Percentiles rank a stretch among this genome's conserved stretches.
These are phyloP conservation scores for Teleogryllus occipitalis DNA, from an alignment of 1,140 invertebrate species.

Conservation along the genomic window DNA sequence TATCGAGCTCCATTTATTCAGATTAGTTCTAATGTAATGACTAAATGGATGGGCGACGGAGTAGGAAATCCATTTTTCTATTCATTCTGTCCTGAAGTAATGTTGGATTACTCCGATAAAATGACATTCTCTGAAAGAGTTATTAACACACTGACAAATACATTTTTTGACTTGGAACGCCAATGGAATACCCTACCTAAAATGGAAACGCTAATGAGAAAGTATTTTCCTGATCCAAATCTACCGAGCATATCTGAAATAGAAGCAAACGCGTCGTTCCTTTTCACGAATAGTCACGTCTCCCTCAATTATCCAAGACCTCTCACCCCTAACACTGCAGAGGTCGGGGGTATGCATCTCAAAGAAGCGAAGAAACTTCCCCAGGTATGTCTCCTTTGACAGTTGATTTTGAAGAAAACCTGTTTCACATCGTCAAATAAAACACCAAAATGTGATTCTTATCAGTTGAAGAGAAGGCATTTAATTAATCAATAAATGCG, in stretches of 20 bases:
- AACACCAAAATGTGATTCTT: no score
- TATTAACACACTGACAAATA: background rate
- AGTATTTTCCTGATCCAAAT: constrained; percentile 18
- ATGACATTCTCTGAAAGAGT: constrained; percentile 32
- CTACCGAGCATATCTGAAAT: constrained; percentile 30
- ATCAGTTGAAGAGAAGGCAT: no score
- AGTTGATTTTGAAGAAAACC: no score
- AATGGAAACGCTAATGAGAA: constrained; percentile 24
- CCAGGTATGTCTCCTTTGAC: constrained; percentile 22
- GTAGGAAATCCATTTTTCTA: constrained; percentile 33
- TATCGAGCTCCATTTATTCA: no score
- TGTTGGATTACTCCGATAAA: constrained; percentile 31
- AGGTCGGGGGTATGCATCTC: constrained; percentile 51
- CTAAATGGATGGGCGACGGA: constrained; percentile 33
- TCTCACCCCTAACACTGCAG: constrained; percentile 43
- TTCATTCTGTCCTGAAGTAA: constrained; percentile 34
- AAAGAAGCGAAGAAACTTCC: constrained; percentile 32
- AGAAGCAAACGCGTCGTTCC: constrained; percentile 32
- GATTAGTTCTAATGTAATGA: no score
- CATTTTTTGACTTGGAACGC: background rate
- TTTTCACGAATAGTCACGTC: constrained; percentile 42
- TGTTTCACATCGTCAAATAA: no score
- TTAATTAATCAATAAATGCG: no score
- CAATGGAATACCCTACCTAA: constrained; percentile 14
- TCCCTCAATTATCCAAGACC: constrained; percentile 37